Conservation (phyloP, 2,888 invertebrate genomes). For the Nezara viridula region DNA sequence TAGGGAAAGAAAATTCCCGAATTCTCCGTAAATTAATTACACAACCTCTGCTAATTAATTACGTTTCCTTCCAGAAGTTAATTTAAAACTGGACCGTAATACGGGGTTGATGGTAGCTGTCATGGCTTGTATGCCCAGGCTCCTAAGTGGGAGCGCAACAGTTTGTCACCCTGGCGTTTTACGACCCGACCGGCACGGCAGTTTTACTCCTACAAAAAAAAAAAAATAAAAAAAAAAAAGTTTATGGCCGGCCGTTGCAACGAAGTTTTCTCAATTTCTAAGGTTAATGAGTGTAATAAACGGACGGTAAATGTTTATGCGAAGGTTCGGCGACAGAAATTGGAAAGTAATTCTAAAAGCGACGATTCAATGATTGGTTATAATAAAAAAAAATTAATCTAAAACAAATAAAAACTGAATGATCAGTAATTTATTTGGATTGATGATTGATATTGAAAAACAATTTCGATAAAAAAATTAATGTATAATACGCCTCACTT, state of each 20-base stretch:
- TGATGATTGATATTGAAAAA: too few species aligned
- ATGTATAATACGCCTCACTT: too few species aligned
- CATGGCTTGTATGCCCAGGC: constrained; percentile 7
- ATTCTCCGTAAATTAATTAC: background rate
- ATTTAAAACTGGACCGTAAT: background rate
- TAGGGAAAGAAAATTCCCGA: background rate
- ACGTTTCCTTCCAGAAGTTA: background rate
- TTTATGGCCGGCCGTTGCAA: background rate
- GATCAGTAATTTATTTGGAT: too few species aligned
- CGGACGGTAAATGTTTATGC: background rate
- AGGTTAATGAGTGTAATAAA: background rate
- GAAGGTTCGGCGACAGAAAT: background rate
- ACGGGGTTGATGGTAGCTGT: background rate
- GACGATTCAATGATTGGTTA: background rate
- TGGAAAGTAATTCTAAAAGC: background rate
- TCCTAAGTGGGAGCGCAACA: background rate
- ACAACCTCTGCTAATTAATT: constrained; percentile 1
- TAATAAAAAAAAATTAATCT: background rate
- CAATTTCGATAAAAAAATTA: too few species aligned
- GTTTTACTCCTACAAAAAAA: background rate
- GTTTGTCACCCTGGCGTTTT: constrained; percentile 6
- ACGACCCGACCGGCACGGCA: background rate
- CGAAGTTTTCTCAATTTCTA: constrained; percentile 23
- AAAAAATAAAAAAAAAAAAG: background rate
- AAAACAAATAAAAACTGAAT: too few species aligned